These are phyloP conservation scores for Caloenas nicobarica DNA, from an alignment of 2,113 vertebrate species.

Conservation along the genomic window DNA sequence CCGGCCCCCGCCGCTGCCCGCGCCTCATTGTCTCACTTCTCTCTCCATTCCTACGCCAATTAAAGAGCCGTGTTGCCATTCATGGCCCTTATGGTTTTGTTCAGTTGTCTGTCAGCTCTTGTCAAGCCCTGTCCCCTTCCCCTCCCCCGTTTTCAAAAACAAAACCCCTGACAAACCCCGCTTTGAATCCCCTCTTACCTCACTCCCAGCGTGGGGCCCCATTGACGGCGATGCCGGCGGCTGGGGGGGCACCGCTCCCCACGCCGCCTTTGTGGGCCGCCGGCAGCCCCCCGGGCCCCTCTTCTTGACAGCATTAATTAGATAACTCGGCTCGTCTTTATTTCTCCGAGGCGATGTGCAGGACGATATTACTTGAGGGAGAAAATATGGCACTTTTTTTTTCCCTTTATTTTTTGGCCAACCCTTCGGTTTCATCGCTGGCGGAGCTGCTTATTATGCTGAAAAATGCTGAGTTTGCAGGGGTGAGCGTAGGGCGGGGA, in stretches of 20 bases:
- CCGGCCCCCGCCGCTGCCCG: not conserved
- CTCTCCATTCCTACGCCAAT: slow-evolving; percentile 52
- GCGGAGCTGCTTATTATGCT: not conserved
- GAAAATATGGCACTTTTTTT: not conserved
- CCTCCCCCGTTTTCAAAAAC: slow-evolving; percentile 56
- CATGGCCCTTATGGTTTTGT: slow-evolving; percentile 69
- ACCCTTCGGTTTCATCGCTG: not conserved
- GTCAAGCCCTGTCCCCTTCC: slow-evolving; percentile 59
- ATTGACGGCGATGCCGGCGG: slow-evolving; percentile 46
- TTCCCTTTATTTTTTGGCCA: not conserved
- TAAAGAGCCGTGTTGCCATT: slow-evolving; percentile 63
- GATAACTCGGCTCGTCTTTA: slow-evolving; percentile 27
- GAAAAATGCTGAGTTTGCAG: not conserved
- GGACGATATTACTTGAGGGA: not conserved
- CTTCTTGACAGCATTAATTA: slow-evolving; percentile 48
- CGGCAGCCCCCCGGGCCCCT: not conserved
- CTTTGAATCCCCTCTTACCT: slow-evolving; percentile 64
- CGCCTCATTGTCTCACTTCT: slow-evolving; percentile 67
- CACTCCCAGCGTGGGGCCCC: slow-evolving; percentile 66
- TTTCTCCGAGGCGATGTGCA: not conserved
- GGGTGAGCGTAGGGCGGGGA: accelerated
- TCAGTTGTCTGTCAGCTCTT: slow-evolving; percentile 68
- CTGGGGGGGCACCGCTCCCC: slow-evolving; percentile 50
- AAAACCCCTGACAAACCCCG: slow-evolving; percentile 61
- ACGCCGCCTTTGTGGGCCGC: slow-evolving; percentile 58